Evolutionary conservation across 1,140 invertebrate genomes (phyloP), one percentile per base, ranked within the genome.

Genomic region (Drosophila biarmipes): DNA sequence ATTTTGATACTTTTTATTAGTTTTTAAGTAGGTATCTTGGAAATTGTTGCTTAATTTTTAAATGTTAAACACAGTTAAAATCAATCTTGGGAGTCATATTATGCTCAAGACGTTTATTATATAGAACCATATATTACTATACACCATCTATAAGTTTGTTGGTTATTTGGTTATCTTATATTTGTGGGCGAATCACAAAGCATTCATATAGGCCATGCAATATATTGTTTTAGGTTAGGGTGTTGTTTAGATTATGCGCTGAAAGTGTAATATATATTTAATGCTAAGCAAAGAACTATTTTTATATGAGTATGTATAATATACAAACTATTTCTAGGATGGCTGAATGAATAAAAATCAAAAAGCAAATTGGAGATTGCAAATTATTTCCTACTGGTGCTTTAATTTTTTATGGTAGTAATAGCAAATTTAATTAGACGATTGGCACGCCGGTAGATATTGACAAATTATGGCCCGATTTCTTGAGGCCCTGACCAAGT

Each of bases 31-130:
- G 84, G 84, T 87, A 79, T 89, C 71, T 77, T 84, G 84, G 84
- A 87, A 87, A 84, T 87, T 89, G 84, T 87, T 87, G 84, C 84
- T 80, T 87, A 87, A 79, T 87, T 84, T 87, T 66, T 89, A 89
- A 85, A 78, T 46, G 53, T 77, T 77, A 37, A 77, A 89, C 51
- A 48, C 75, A 86, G 62, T 78, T 82, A 64, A 73, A 87, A 87
- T 82, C 38, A 76, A 80, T 77, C 77, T 80, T 84, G 82, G 63
- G 62, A 85, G 74, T 86, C 69, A 81, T 78, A 58, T 81, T 81
- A 79, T 63, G 82, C 78, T 81, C 67, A 73, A 78, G 52, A 74
- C 64, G 31, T 73, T 64, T 55, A 51, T 45, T 64, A 63, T 56
- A 75, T 19, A 74, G 12, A 51, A 53, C 27, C 42, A 71, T 63